A percentile compares a stretch with the other conserved stretches of the same genome.
phyloP scores from a whole-genome alignment of 1,140 invertebrate species.

The Panonychus citri region DNA sequence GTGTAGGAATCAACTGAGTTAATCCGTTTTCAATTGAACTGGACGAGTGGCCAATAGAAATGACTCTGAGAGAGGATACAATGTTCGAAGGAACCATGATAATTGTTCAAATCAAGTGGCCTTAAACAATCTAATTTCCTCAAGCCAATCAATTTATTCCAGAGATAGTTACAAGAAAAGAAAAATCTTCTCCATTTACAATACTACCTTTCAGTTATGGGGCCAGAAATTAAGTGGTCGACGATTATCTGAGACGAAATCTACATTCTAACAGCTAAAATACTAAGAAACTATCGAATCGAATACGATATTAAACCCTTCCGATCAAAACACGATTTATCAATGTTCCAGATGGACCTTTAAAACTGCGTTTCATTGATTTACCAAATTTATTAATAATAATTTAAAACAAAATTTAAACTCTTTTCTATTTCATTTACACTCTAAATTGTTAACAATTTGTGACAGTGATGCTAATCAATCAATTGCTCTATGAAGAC shows the following conservation, averaged over 20 bases:
- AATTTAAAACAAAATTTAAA: too few species aligned
- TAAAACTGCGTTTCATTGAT: slow-evolving; percentile 19
- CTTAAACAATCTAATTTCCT: slow-evolving; percentile 11
- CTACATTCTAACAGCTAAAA: slow-evolving; percentile 36
- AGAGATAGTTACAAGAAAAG: slow-evolving; percentile 37
- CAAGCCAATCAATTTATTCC: slow-evolving; percentile 27
- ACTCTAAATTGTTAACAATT: too few species aligned
- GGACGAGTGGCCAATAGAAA: slow-evolving; percentile 14
- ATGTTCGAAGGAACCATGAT: slow-evolving; percentile 16
- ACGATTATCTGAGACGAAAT: slow-evolving; percentile 62
- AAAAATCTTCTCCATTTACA: slow-evolving; percentile 32
- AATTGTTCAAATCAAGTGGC: slow-evolving; percentile 17
- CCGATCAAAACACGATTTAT: slow-evolving; percentile 20
- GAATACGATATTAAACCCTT: slow-evolving; percentile 21
- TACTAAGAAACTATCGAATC: slow-evolving; percentile 21
- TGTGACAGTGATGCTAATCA: too few species aligned
- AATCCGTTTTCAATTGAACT: slow-evolving; percentile 14
- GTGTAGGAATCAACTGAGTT: slow-evolving; percentile 18
- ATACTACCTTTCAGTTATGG: slow-evolving; percentile 57
- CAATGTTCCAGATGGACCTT: slow-evolving; percentile 21
- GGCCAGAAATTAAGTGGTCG: slow-evolving; percentile 55
- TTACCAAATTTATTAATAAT: too few species aligned
- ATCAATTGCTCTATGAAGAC: too few species aligned
- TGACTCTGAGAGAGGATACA: slow-evolving; percentile 14
- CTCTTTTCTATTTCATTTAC: too few species aligned